Evolutionary conservation across 2,888 invertebrate genomes (phyloP).

Genomic region (Platycheirus rosarum): DNA sequence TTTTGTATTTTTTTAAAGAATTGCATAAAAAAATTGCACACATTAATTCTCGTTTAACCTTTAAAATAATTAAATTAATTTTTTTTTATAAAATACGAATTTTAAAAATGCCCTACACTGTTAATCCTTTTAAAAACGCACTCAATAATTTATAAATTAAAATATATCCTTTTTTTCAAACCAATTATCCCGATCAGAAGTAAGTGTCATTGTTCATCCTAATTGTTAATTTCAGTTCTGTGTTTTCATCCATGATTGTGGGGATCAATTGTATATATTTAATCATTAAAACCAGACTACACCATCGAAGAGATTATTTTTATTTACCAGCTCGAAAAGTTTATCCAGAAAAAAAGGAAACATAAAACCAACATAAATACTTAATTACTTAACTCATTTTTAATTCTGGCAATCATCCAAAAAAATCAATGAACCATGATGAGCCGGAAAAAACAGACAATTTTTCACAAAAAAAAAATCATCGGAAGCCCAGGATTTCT

Average conservation of each 20-base stretch:
- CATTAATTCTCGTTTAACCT: no score
- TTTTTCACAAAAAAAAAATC: slow-evolving; percentile 28
- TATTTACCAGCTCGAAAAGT: slow-evolving; percentile 22
- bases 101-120: background rate
- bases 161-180: background rate
- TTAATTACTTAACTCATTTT: slow-evolving; percentile 43
- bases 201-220: slow-evolving; percentile 9
- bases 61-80: no score
- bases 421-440: slow-evolving; percentile 57
- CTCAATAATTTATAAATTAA: background rate
- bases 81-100: background rate
- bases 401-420: slow-evolving; percentile 43
- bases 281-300: slow-evolving; percentile 26
- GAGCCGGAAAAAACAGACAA: slow-evolving; percentile 47
- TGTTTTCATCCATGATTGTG: slow-evolving; percentile 13
- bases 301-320: slow-evolving; percentile 8
- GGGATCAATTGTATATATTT: slow-evolving; percentile 11
- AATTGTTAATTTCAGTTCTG: slow-evolving; percentile 6
- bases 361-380: slow-evolving; percentile 24
- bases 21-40: no score
- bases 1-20: no score
- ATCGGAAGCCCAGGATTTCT: slow-evolving; percentile 7
- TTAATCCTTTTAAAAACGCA: background rate
- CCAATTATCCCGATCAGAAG: slow-evolving; percentile 13
- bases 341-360: slow-evolving; percentile 1